A percentile compares a stretch with the other conserved stretches of the same genome.
Evolutionary conservation across 2,888 invertebrate species (phyloP).

Genomic region (Cerceris rybyensis): DNA sequence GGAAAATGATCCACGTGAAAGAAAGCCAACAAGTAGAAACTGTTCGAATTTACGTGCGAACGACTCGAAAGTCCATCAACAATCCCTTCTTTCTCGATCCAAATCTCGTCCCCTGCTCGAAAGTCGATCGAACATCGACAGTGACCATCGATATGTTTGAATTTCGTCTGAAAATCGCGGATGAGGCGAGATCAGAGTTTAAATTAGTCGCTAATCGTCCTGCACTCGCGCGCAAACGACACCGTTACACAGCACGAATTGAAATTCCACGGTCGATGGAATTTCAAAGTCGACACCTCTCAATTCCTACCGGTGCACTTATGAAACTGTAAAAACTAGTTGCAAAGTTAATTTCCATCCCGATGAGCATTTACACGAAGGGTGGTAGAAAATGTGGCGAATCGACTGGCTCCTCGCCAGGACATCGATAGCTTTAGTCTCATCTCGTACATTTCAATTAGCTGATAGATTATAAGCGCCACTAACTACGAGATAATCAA

Average conservation of each 20-base stretch:
- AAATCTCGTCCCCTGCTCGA: no score
- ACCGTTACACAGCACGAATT: conserved; percentile 41
- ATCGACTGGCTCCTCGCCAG: conserved; percentile 27
- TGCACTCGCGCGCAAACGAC: conserved; percentile 31
- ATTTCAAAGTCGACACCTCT: not conserved
- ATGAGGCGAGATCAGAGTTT: conserved; percentile 15
- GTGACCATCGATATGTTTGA: no score
- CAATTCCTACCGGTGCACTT: no score
- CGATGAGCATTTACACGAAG: not conserved
- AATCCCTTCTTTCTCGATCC: not conserved
- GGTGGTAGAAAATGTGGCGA: not conserved
- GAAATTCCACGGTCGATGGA: conserved; percentile 1
- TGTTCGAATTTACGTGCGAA: no score
- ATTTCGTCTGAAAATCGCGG: no score
- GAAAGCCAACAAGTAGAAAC: no score
- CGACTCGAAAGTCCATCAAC: not conserved
- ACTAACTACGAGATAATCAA: conserved; percentile 31
- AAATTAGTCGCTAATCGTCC: conserved; percentile 44
- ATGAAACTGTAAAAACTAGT: no score
- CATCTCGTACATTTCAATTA: conserved; percentile 63
- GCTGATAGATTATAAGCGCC: conserved; percentile 54
- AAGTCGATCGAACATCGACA: no score
- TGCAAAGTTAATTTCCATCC: not conserved
- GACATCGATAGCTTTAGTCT: conserved; percentile 40
- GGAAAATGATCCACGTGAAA: no score